Conservation (phyloP, 2,888 invertebrate genomes). For the Lathronympha strigana region DNA sequence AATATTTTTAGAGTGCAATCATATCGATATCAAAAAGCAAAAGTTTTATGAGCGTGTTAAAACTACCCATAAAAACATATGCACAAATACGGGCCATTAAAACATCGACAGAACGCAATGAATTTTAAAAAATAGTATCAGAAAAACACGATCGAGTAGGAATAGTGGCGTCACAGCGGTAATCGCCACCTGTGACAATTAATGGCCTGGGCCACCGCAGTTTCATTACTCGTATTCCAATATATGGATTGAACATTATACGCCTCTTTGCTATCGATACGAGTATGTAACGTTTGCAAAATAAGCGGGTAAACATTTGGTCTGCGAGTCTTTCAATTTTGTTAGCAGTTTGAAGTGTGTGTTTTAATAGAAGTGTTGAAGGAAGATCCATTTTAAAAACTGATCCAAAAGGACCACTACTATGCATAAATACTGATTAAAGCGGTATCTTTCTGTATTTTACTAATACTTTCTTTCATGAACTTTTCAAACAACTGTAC, state of each 20-base stretch:
- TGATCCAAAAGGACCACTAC: neutral
- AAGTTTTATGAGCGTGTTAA: neutral
- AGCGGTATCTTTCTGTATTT: too few relatives aligned
- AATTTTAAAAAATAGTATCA: conserved; percentile 53
- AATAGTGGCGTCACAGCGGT: conserved; percentile 57
- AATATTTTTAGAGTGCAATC: too few relatives aligned
- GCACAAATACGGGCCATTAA: conserved; percentile 30
- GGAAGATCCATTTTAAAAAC: neutral
- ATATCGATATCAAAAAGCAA: too few relatives aligned
- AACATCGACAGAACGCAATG: conserved; percentile 47
- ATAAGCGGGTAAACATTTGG: conserved; percentile 6
- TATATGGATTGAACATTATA: conserved; percentile 40
- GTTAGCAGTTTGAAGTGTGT: neutral
- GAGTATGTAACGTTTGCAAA: conserved; percentile 21
- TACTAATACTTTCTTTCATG: too few relatives aligned
- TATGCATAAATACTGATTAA: too few relatives aligned
- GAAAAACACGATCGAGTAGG: conserved; percentile 51
- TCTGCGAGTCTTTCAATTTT: neutral
- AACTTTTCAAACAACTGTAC: too few relatives aligned
- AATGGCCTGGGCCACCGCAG: conserved; percentile 59
- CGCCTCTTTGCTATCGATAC: conserved; percentile 2
- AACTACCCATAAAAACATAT: conserved; percentile 19
- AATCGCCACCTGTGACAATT: conserved; percentile 76
- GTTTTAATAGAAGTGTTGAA: conserved; percentile 12
- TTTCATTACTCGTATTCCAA: conserved; percentile 58